Conservation (phyloP, 2,797 vertebrate species). For the Oceanodroma leucorhoa region DNA sequence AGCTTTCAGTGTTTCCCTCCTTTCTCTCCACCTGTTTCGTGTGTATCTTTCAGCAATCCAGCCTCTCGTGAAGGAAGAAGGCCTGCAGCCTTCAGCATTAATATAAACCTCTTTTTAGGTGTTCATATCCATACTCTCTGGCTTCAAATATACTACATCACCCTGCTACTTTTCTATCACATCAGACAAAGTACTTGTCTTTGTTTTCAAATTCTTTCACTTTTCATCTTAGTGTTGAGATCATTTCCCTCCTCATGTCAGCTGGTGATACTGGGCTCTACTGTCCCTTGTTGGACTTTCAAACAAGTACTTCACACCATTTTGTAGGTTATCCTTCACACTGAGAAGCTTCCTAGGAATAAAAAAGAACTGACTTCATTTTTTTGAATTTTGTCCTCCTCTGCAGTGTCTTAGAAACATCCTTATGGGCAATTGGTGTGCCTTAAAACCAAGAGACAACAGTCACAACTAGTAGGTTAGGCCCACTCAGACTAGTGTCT, state of each 20-base stretch:
- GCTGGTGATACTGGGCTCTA: neutral
- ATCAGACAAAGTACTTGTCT: neutral
- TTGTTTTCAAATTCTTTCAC: neutral
- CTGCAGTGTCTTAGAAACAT: neutral
- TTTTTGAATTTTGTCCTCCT: neutral
- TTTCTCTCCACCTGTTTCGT: slow-evolving; percentile 15
- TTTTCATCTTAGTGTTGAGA: neutral
- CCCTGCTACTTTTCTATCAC: neutral
- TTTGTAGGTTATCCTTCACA: neutral
- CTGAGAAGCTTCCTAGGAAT: neutral
- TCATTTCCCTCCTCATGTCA: neutral
- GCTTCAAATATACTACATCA: neutral
- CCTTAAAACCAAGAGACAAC: neutral
- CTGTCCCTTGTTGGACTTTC: neutral
- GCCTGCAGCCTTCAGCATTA: neutral
- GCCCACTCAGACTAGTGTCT: neutral
- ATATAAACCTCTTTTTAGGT: neutral
- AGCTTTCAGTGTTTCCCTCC: slow-evolving; percentile 10
- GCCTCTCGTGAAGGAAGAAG: neutral
- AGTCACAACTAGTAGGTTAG: neutral
- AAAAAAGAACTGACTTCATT: neutral
- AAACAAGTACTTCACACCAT: neutral
- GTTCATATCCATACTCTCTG: neutral
- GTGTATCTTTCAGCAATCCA: neutral
- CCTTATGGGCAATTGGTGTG: neutral